Base-by-base conservation (phyloP, 2,113 vertebrate species). In the Scortum barcoo region DNA sequence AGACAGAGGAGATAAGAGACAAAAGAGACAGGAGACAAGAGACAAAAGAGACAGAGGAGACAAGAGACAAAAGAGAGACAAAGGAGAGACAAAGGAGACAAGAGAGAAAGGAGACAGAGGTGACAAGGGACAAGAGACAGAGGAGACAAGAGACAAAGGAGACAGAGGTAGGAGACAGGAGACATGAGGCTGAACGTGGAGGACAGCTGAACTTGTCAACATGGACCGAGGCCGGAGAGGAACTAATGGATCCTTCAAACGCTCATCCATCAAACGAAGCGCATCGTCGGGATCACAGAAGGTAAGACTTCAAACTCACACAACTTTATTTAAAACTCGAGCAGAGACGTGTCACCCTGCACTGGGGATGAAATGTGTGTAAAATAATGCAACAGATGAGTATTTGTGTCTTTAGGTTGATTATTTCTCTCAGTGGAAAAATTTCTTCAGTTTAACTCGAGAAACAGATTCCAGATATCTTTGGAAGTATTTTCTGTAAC, bases 201-300 rank as follows among this genome's bases (percentile, higher is more conserved):
- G 65, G 56, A 77, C 28, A 76, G 30, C n/a, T 80, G 62, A 85
- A 30, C 7, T 2, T 12, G 1, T 28, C 36, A 76, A 0, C 68
- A 95, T 95, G 94, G 94, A 95, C 81, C 86, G 70, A 53, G 92
- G 84, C 2, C 81, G 80, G 61, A 93, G 93, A 80, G 93, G 83
- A 5, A 91, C 95, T 67, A 96, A 96, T 36, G 96, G 97, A 2
- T 99, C 98, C 12, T 94, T 97, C 72, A 97, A 96, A 93, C 95
- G 95, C 14, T 94, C 92, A 0, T 95, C 94, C 69, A 74, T 95
- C 75, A 95, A 94, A 88, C 94, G 93, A 67, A 93, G 86, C 26
- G 51, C 84, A 0, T 93, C 92, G 0, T 84, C 96, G 2, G 96
- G 95, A 69, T 99, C 98, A 0, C 97, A 98, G 92, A 98, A 94